Evolutionary conservation across 2,113 vertebrate species (phyloP), one percentile per base, ranked within the genome.

Genomic region (Pampusana beccarii): DNA sequence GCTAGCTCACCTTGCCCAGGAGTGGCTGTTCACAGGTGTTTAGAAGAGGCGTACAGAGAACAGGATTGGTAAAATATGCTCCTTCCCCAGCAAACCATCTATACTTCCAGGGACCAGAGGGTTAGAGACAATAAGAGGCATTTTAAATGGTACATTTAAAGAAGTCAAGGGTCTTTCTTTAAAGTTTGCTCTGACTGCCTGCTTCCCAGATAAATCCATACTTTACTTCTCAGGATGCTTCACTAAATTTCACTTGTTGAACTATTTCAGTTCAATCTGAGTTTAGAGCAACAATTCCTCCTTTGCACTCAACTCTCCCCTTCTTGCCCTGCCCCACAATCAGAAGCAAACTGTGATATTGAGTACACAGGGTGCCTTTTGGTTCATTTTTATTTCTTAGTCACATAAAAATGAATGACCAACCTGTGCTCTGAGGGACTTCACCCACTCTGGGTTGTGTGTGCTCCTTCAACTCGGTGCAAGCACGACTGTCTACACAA

Each of bases 271-370:
- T 95, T 95, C 95, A 91, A 81, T 23, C 80, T n/a, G 61, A 93
- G 95, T 96, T 95, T 74, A 96, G 57, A 91, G 69, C 77, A 95
- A 88, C 67, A 91, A 81, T 57, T 86, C 34, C 53, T 79, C 51
- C 53, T 58, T 11, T 33, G 56, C 60, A 8, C 51, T 91, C 40
- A 51, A 16, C 60, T 86, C 60, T 33, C 40, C 23, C 9, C 25
- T 69, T 71, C 82, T 88, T 80, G 60, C n/a, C 56, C 64, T 80
- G 54, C 72, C 16, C 60, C 10, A 16, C 0, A 3, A n/a, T 33
- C 69, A 71, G 75, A 36, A 40, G 42, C 40, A 57, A 69, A 46
- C 21, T 16, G 25, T 33, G 72, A 66, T 58, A 34, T 2, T 62
- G 56, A 86, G 25, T 16, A 58, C 17, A 28, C 20, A 24, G 51